Conservation (phyloP, 2,797 vertebrate species). For the Apogon talboti region DNA sequence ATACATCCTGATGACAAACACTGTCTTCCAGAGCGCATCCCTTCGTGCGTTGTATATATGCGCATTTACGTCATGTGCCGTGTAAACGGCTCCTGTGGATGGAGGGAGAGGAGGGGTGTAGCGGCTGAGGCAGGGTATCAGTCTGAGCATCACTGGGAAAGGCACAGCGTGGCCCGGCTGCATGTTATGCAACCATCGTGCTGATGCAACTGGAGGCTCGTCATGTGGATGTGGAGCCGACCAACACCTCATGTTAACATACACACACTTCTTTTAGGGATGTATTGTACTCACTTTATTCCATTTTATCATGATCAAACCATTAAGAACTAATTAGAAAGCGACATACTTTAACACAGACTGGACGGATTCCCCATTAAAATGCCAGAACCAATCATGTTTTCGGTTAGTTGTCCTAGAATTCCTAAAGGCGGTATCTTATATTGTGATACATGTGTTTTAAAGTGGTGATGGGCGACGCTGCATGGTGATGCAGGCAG, state of each 20-base stretch:
- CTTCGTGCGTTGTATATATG: background rate
- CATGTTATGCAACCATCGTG: slow-evolving; percentile 52
- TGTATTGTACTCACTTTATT: background rate
- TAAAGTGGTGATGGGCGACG: no score
- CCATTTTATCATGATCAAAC: background rate
- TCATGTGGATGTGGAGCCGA: slow-evolving; percentile 18
- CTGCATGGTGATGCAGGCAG: background rate
- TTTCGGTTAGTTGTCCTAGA: no score
- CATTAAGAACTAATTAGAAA: no score
- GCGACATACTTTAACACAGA: no score
- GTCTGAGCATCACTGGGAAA: slow-evolving; percentile 30
- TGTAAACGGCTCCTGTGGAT: background rate
- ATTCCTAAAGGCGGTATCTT: no score
- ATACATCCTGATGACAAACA: no score
- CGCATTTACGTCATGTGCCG: slow-evolving; percentile 13
- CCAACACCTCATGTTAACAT: background rate
- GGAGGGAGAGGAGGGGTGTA: slow-evolving; percentile 5
- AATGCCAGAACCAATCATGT: no score
- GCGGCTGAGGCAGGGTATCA: slow-evolving; percentile 26
- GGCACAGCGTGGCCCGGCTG: slow-evolving; percentile 19
- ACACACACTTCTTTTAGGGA: background rate
- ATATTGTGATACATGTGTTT: no score
- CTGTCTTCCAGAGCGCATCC: no score
- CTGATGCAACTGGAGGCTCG: slow-evolving; percentile 43
- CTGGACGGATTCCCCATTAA: no score